Evolutionary conservation across 2,113 vertebrate genomes (phyloP).

Genomic region (Carassius carassius): DNA sequence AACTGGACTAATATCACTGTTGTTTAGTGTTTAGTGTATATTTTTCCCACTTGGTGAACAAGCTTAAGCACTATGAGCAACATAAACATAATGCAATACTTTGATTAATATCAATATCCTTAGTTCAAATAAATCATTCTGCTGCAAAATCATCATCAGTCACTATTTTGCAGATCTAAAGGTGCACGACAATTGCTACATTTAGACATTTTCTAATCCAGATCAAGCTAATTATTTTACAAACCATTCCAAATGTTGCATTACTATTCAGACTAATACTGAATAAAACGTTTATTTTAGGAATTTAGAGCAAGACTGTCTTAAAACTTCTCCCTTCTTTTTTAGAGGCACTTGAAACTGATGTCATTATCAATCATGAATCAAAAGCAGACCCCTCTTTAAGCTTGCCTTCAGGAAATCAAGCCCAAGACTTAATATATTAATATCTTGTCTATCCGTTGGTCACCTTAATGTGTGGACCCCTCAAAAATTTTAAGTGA

Average conservation of each 20-base stretch:
- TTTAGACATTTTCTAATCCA: not conserved
- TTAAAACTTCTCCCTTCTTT: not conserved
- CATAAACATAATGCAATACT: not conserved
- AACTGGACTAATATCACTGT: not conserved
- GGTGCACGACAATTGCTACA: not conserved
- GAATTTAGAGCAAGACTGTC: not conserved
- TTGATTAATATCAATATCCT: not conserved
- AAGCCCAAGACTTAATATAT: not conserved
- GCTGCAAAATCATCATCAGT: not conserved
- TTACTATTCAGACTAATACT: not conserved
- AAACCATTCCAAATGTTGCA: not conserved
- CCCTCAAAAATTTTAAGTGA: not conserved
- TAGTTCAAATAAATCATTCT: not conserved
- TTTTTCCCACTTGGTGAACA: not conserved
- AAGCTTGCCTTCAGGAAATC: not conserved
- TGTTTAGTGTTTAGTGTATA: not conserved
- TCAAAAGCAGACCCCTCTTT: constrained; percentile 2
- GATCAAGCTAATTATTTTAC: not conserved
- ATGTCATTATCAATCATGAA: not conserved
- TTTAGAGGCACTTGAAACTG: not conserved
- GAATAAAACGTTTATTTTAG: not conserved
- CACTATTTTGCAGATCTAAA: not conserved
- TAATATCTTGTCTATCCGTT: not conserved
- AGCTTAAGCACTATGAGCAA: not conserved
- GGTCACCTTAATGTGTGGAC: not conserved